A percentile compares a stretch with the other conserved stretches of the same genome.
These are phyloP conservation scores for Ianthella basta DNA, from an alignment of 37 sponge, comb jelly and placozoan species.

Conservation along the genomic window DNA sequence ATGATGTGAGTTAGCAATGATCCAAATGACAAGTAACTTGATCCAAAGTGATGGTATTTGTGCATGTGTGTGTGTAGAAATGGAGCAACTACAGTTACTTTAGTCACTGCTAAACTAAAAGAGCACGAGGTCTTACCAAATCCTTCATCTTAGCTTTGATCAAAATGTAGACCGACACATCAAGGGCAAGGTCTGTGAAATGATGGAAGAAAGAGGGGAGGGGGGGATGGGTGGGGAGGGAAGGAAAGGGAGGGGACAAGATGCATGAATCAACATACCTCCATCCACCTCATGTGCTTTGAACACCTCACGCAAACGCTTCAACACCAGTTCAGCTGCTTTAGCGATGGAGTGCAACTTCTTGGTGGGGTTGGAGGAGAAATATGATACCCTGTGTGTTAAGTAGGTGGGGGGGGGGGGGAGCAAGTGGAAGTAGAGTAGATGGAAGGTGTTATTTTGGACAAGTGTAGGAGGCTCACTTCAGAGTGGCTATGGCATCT, in stretches of 20 bases:
- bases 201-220: slow-evolving; percentile 11
- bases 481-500: no score
- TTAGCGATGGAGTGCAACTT: slow-evolving; percentile 67
- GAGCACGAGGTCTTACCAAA: slow-evolving; percentile 6
- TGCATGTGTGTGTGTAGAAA: background rate
- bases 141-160: slow-evolving; percentile 63
- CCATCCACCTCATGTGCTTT: slow-evolving; percentile 23
- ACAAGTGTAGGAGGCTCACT: no score
- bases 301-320: background rate
- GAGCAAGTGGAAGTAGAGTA: no score
- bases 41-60: no score
- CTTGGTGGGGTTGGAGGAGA: slow-evolving; percentile 70
- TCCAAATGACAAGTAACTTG: no score
- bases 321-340: slow-evolving; percentile 71
- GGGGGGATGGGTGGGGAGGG: background rate
- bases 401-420: background rate
- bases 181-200: slow-evolving; percentile 65
- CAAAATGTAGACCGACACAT: slow-evolving; percentile 74
- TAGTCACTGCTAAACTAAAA: no score
- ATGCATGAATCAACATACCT: background rate
- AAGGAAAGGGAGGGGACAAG: no score
- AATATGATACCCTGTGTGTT: slow-evolving; percentile 45
- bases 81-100: no score
- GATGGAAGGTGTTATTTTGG: no score
- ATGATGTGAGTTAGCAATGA: no score